A percentile compares a stretch with the other conserved stretches of the same genome.
Evolutionary conservation across 2,888 invertebrate species (phyloP).

Genomic region (Agapostemon virescens): DNA sequence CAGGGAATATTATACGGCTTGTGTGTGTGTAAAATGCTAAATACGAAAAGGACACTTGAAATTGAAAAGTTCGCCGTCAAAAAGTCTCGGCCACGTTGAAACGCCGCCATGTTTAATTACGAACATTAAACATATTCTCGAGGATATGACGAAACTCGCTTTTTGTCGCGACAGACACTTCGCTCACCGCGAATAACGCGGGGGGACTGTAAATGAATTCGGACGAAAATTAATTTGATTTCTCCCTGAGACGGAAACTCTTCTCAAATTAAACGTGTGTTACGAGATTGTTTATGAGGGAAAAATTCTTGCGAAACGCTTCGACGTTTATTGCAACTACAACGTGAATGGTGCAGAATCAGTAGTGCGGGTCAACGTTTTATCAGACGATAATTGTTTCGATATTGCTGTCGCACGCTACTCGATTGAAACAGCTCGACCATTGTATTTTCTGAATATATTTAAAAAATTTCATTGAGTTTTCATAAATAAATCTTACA

Average conservation of each 20-base stretch:
- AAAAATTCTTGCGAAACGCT: not conserved
- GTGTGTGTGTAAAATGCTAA: not conserved
- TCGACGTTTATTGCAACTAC: rapidly evolving
- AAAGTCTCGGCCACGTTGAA: not conserved
- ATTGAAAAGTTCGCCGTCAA: constrained; percentile 1
- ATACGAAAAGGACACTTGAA: not conserved
- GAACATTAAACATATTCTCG: constrained; percentile 12
- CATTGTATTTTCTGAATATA: too few relatives aligned
- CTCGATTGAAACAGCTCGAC: too few relatives aligned
- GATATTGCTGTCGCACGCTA: not conserved
- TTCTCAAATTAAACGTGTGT: not conserved
- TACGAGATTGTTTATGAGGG: not conserved
- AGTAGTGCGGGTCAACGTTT: not conserved
- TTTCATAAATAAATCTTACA: too few relatives aligned
- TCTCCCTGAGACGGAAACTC: not conserved
- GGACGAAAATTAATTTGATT: constrained; percentile 11
- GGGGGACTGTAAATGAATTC: not conserved
- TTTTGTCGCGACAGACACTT: not conserved
- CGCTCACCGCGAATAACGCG: not conserved
- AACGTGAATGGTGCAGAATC: not conserved
- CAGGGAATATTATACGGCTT: too few relatives aligned
- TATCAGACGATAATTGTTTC: not conserved
- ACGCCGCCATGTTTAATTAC: constrained; percentile 10
- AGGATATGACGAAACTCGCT: not conserved
- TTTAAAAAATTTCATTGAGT: too few relatives aligned